phyloP scores from a whole-genome alignment of 2,888 invertebrate genomes.

The Saturnia pavonia region DNA sequence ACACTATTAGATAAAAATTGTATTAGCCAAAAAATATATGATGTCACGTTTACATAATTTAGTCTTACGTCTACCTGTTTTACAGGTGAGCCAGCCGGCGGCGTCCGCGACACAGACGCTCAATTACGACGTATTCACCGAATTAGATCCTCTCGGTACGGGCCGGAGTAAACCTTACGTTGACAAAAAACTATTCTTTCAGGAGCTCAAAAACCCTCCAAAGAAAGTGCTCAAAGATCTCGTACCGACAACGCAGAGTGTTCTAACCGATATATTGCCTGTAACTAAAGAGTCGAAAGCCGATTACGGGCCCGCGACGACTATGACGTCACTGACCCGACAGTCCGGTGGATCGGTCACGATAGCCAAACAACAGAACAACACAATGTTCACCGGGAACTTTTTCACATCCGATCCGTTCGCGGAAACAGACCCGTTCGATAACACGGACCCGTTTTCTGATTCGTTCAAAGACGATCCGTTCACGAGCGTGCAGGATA shows the following conservation, averaged over 20 bases:
- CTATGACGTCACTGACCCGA: conserved; percentile 72
- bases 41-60: conserved; percentile 45
- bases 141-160: conserved; percentile 95
- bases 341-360: conserved; percentile 78
- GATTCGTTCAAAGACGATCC: conserved; percentile 84
- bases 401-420: conserved; percentile 83
- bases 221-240: conserved; percentile 95
- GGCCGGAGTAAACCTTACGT: conserved; percentile 95
- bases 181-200: conserved; percentile 98
- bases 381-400: conserved; percentile 47
- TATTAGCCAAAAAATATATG: conserved; percentile 17
- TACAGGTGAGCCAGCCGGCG: conserved; percentile 70
- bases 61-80: conserved; percentile 66
- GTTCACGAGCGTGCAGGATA: conserved; percentile 76
- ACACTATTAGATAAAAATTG: conserved; percentile 26
- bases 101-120: conserved; percentile 63
- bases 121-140: conserved; percentile 93
- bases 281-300: conserved; percentile 54
- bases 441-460: conserved; percentile 85
- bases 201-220: conserved; percentile 96
- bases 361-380: conserved; percentile 59
- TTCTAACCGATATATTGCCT: conserved; percentile 62
- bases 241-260: conserved; percentile 74
- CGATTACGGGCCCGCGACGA: conserved; percentile 70
- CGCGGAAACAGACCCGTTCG: conserved; percentile 88